These are phyloP conservation scores for Pheosia gnoma DNA, from an alignment of 2,888 invertebrate genomes.

Conservation along the genomic window DNA sequence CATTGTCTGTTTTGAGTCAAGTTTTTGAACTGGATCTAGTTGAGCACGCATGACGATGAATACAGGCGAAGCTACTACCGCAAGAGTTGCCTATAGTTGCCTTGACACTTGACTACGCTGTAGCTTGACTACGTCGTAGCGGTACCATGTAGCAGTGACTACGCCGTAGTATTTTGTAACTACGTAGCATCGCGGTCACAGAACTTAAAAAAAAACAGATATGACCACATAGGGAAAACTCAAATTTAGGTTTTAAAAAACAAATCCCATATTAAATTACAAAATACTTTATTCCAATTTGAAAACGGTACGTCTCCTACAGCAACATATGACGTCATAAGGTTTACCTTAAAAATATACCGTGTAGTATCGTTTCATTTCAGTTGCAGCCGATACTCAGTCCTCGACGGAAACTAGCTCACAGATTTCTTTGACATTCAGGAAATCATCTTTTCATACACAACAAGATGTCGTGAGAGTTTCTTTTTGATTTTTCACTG, in stretches of 20 bases:
- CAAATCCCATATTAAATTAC: constrained; percentile 3
- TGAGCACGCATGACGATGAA: neutral
- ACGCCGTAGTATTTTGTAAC: constrained; percentile 24
- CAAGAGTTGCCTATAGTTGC: neutral
- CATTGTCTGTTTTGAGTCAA: neutral
- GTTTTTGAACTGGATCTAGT: too few species aligned
- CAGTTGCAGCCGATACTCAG: constrained; percentile 51
- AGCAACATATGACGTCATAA: constrained; percentile 33
- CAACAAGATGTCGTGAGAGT: constrained; percentile 20
- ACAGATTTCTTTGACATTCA: constrained; percentile 48
- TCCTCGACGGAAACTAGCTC: constrained; percentile 43
- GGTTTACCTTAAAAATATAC: constrained; percentile 46
- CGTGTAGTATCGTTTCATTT: constrained; percentile 36
- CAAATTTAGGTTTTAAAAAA: neutral
- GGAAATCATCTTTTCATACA: constrained; percentile 50
- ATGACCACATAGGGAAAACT: too few species aligned
- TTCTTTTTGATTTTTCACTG: constrained; percentile 25
- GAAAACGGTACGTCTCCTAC: constrained; percentile 18
- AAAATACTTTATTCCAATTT: constrained; percentile 16
- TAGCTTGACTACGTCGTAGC: neutral
- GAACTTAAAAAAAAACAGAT: neutral
- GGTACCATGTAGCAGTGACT: constrained; percentile 16
- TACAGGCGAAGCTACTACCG: neutral
- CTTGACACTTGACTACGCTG: neutral
- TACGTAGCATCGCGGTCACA: constrained; percentile 9